These are phyloP conservation scores for Phaenicophaeus curvirostris DNA, from an alignment of 2,797 vertebrate species.

Conservation along the genomic window DNA sequence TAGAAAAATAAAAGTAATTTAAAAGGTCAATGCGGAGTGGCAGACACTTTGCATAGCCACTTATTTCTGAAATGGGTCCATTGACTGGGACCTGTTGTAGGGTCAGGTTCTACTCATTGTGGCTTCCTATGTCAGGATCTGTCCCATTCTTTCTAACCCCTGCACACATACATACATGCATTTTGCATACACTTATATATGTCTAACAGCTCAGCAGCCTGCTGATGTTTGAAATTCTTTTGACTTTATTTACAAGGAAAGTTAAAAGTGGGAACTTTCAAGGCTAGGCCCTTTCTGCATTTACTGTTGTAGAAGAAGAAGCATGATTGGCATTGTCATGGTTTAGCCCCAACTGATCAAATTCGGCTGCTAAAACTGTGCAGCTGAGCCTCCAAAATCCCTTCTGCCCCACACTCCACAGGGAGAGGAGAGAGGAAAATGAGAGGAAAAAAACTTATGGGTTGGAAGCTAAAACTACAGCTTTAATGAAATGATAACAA, in stretches of 20 bases:
- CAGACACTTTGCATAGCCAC: background rate
- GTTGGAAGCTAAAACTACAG: no score
- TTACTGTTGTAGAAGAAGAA: background rate
- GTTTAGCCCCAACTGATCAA: no score
- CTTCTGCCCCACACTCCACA: no score
- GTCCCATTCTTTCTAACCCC: background rate
- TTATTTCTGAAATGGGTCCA: background rate
- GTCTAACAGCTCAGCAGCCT: background rate
- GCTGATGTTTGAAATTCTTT: background rate
- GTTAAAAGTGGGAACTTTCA: background rate
- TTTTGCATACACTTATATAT: background rate
- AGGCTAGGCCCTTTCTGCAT: background rate
- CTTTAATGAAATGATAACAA: no score
- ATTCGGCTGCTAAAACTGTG: no score
- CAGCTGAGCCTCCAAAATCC: no score
- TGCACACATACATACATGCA: fast-evolving
- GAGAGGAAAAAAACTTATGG: no score
- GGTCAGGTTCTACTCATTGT: background rate
- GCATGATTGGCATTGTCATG: background rate
- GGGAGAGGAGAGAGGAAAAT: no score
- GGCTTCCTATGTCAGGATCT: background rate
- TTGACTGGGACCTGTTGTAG: background rate
- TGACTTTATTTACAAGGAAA: background rate
- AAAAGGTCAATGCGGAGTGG: background rate
- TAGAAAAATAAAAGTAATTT: background rate